Evolutionary conservation across 2,888 invertebrate genomes (phyloP).

Genomic region (Drosophila testacea): DNA sequence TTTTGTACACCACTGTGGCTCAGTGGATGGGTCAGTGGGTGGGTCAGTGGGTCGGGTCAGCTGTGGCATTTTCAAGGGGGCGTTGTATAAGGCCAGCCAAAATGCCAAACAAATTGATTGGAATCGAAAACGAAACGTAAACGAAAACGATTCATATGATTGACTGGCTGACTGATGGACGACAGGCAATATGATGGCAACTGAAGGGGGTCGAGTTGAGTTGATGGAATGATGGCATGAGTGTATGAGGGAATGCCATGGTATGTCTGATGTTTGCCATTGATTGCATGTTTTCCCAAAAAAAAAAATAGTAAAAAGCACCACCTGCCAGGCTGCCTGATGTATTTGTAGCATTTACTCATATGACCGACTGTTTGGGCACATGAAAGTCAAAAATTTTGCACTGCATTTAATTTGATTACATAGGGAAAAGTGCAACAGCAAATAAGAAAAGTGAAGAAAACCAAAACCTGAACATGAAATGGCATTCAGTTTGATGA

Average conservation of each 20-base stretch:
- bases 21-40: conserved; percentile 19
- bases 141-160: conserved; percentile 78
- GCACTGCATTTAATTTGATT: conserved; percentile 49
- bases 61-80: conserved; percentile 4
- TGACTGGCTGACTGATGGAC: conserved; percentile 67
- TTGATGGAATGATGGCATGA: conserved; percentile 3
- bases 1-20: conserved; percentile 24
- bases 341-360: conserved; percentile 1
- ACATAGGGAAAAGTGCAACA: conserved; percentile 8
- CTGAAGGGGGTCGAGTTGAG: background rate
- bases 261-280: conserved; percentile 48
- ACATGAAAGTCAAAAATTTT: conserved; percentile 31
- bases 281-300: conserved; percentile 49
- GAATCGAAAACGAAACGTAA: conserved; percentile 79
- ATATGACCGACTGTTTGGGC: conserved; percentile 1
- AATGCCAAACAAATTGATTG: conserved; percentile 79
- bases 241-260: background rate
- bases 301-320: conserved; percentile 9
- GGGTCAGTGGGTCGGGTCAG: background rate
- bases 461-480: conserved; percentile 13
- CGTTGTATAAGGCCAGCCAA: conserved; percentile 54
- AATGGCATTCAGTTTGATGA: conserved; percentile 56
- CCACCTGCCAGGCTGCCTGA: conserved; percentile 17
- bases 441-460: background rate
- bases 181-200: conserved; percentile 35